Evolutionary conservation across 2,888 invertebrate species (phyloP).

Genomic region (Quadroppia sp.): DNA sequence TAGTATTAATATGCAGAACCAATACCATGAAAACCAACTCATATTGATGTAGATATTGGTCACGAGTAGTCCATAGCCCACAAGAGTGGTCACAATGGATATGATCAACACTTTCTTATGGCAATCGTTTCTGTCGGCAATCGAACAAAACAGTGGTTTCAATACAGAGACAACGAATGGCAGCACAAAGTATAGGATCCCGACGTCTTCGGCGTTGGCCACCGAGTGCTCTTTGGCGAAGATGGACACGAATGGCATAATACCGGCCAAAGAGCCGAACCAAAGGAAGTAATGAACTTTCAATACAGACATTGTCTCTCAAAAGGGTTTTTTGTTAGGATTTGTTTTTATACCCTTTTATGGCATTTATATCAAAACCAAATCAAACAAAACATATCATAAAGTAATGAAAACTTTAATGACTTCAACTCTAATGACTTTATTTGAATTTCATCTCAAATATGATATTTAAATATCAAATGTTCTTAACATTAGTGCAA

Average conservation of each 20-base stretch:
- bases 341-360: not conserved
- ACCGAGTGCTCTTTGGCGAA: conserved; percentile 44
- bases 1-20: conserved; percentile 42
- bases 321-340: not conserved
- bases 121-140: conserved; percentile 44
- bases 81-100: conserved; percentile 20
- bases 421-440: too few species aligned
- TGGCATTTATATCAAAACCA: too few species aligned
- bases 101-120: conserved; percentile 34
- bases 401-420: too few species aligned
- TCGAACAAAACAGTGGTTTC: conserved; percentile 46
- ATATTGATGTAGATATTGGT: conserved; percentile 20
- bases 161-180: conserved; percentile 46
- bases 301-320: conserved; percentile 32
- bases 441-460: too few species aligned
- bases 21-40: conserved; percentile 10
- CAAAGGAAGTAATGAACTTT: conserved; percentile 44
- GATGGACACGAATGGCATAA: conserved; percentile 46
- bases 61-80: conserved; percentile 40
- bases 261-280: conserved; percentile 43
- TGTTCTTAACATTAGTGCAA: too few species aligned
- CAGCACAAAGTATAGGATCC: conserved; percentile 45
- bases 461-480: too few species aligned
- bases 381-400: too few species aligned
- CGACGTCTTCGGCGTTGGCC: conserved; percentile 46